A percentile compares a stretch with the other conserved stretches of the same genome.
These are phyloP conservation scores for Toxotes jaculatrix DNA, from an alignment of 2,113 vertebrate genomes.

Conservation along the genomic window DNA sequence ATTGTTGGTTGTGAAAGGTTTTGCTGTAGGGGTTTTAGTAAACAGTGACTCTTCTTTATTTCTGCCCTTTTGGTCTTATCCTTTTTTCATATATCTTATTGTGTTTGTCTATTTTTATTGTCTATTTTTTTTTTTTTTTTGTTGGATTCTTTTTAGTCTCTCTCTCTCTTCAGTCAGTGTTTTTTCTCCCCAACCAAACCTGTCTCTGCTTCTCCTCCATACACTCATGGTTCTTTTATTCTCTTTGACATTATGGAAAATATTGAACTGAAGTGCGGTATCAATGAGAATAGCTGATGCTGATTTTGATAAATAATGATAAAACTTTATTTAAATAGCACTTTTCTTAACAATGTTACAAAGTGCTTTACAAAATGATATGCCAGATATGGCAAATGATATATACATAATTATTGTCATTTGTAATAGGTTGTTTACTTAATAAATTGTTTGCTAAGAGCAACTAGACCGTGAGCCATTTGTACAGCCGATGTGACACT, in stretches of 20 bases:
- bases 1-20: conserved; percentile 19
- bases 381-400: too few species aligned
- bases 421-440: neutral
- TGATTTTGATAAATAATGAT: neutral
- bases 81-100: neutral
- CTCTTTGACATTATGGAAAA: neutral
- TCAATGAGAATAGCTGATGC: neutral
- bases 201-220: neutral
- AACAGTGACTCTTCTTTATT: conserved; percentile 5
- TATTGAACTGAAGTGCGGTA: neutral
- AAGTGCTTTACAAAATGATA: too few species aligned
- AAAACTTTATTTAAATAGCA: too few species aligned
- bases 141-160: neutral
- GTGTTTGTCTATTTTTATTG: too few species aligned
- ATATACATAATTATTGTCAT: neutral
- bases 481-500: neutral
- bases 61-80: neutral
- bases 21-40: conserved; percentile 19
- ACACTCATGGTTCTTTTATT: neutral
- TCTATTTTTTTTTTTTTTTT: neutral
- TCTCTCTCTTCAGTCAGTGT: neutral
- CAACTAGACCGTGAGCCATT: neutral
- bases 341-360: too few species aligned
- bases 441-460: conserved; percentile 2
- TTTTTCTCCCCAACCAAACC: neutral